Conservation (phyloP, 2,113 vertebrate genomes). For the Nyctibius bracteatus region DNA sequence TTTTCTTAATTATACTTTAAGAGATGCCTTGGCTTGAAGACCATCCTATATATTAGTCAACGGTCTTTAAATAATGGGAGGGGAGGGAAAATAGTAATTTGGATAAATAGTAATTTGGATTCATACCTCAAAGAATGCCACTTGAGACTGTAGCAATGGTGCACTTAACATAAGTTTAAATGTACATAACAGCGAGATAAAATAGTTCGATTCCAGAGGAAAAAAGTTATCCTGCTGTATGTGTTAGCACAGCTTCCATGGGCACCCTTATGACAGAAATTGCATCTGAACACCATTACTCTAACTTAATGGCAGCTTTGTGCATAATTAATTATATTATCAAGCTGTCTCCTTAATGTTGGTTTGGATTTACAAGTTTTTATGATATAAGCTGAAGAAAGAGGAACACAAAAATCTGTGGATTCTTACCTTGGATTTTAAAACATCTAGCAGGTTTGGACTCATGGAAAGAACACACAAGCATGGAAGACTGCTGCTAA, state of each 20-base stretch:
- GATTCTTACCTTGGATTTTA: neutral
- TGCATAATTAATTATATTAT: slow-evolving; percentile 24
- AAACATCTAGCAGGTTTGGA: neutral
- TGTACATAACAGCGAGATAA: neutral
- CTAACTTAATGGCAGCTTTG: slow-evolving; percentile 5
- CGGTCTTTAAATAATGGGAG: neutral
- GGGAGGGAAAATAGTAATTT: neutral
- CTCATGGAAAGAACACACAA: neutral
- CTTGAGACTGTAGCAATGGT: neutral
- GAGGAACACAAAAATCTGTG: neutral
- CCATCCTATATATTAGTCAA: neutral
- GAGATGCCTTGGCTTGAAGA: neutral
- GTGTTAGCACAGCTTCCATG: neutral
- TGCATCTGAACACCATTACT: neutral
- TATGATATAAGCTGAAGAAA: neutral
- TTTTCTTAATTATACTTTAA: neutral
- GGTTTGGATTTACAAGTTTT: neutral
- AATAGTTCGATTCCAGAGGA: neutral
- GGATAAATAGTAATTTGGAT: neutral
- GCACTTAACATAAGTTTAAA: neutral
- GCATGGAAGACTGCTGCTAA: neutral
- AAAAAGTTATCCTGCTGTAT: neutral
- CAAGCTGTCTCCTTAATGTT: neutral
- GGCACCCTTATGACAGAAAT: neutral
- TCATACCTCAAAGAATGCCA: neutral